Percentiles rank a stretch among this genome's conserved stretches.
These are phyloP conservation scores for Mylabris sibirica DNA, from an alignment of 2,888 invertebrate species.

Conservation along the genomic window DNA sequence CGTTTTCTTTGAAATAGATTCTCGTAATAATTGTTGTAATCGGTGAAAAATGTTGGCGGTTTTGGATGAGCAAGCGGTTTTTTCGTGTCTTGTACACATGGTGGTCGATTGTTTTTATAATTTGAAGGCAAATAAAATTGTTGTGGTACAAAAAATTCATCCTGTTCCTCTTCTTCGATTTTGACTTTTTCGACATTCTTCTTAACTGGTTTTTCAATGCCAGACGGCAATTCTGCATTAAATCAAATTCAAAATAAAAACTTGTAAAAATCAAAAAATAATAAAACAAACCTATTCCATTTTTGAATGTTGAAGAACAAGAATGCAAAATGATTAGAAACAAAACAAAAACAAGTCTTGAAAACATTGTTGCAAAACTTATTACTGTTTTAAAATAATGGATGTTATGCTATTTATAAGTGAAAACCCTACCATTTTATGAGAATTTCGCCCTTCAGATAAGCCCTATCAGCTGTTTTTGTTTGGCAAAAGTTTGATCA, in stretches of 20 bases:
- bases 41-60: not conserved
- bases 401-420: not conserved
- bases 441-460: not conserved
- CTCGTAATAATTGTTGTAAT: not conserved
- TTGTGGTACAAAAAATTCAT: not conserved
- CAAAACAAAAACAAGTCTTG: not conserved
- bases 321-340: not conserved
- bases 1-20: not conserved
- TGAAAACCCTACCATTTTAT: not conserved
- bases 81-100: not conserved
- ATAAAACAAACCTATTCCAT: too few relatives aligned
- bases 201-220: not conserved
- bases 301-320: not conserved
- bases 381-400: not conserved
- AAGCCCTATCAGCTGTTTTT: not conserved
- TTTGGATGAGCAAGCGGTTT: not conserved
- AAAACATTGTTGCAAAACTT: not conserved
- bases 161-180: not conserved
- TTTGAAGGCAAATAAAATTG: not conserved
- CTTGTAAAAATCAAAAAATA: too few relatives aligned
- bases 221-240: not conserved
- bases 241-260: not conserved
- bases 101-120: not conserved
- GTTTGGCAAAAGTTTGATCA: not conserved
- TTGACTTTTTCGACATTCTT: not conserved